Evolutionary conservation across 2,797 vertebrate genomes (phyloP), one percentile per base, ranked within the genome.

Genomic region (Hydrocynus forskahlii): DNA sequence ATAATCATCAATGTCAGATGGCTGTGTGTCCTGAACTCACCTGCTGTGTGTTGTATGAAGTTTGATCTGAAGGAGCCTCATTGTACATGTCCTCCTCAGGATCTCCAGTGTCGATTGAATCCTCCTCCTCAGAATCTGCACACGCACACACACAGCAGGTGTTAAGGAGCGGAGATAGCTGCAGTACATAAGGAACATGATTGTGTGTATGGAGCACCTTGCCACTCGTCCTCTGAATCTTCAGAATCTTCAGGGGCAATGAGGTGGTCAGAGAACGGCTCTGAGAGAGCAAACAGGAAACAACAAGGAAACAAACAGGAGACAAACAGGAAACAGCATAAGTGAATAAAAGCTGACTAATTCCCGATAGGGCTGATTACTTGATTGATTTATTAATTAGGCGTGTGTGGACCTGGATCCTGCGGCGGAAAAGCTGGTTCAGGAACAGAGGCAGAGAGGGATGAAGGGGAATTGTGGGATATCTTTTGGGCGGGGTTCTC

Each of bases 401-500:
- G 16, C 19, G 50, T 1, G 13, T 29, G n/a, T 16, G 14, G 0
- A 70, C 68, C 68, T 52, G 21, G 5, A 52, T 70, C 45, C 48
- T 52, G 45, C 14, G 52, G 68, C 21, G 21, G 48, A 8, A 52
- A 25, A 16, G 68, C 6, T 1, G 50, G 45, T 13, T 21, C 68
- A 73, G 54, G 55, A 1, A 71, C 54, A 45, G 81, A 43, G 52
- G 52, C 7, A 9, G n/a, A 52, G 16, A 50, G 17, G 45, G 60
- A 9, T 70, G 23, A 40, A 73, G 16, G 16, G 73, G 7, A 78
- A 19, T 79, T 89, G 89, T 8, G 87, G 66, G 71, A 21, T 2
- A 19, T 17, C 17, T 67, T 40, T 16, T 19, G 21, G 35, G 35
- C 10, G 10, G 43, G 43, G 7, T 2, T 25, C 1, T 70, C 21